A percentile compares a stretch with the other conserved stretches of the same genome.
Conservation (phyloP, 2,113 vertebrate genomes). For the Pelecanoides urinatrix region DNA sequence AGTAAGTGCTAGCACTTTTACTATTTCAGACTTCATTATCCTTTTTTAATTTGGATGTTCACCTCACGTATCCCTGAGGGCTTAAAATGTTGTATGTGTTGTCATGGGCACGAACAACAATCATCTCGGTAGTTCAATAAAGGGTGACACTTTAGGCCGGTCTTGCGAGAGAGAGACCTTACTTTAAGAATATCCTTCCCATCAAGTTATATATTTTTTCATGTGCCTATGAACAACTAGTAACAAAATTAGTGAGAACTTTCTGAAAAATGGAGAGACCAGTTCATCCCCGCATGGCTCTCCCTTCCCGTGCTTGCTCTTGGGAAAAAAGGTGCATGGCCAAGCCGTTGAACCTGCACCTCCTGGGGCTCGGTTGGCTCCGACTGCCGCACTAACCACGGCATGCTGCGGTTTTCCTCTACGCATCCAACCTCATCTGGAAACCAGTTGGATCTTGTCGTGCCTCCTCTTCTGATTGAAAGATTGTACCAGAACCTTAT, state of each 20-base stretch:
- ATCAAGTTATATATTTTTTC: background rate
- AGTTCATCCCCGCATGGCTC: fast-evolving
- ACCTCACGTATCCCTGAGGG: background rate
- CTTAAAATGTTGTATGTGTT: background rate
- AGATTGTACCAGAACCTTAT: background rate
- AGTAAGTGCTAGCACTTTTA: background rate
- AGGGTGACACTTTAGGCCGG: background rate
- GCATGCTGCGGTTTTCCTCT: background rate
- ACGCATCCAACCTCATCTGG: background rate
- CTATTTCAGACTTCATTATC: background rate
- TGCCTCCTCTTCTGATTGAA: background rate
- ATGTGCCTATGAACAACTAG: background rate
- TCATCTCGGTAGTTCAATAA: background rate
- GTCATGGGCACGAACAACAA: too few species aligned
- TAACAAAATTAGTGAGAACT: background rate
- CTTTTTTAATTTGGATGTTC: background rate
- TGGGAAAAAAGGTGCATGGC: background rate
- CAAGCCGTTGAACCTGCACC: background rate
- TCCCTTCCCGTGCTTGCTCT: background rate
- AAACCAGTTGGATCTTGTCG: fast-evolving
- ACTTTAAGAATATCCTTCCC: background rate
- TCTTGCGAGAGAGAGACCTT: background rate
- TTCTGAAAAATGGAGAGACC: background rate
- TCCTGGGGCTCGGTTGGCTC: background rate
- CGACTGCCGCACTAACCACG: fast-evolving